Percentiles rank a stretch among this genome's conserved stretches.
Conservation (phyloP, 2,113 vertebrate genomes). For the Butorides virescens region DNA sequence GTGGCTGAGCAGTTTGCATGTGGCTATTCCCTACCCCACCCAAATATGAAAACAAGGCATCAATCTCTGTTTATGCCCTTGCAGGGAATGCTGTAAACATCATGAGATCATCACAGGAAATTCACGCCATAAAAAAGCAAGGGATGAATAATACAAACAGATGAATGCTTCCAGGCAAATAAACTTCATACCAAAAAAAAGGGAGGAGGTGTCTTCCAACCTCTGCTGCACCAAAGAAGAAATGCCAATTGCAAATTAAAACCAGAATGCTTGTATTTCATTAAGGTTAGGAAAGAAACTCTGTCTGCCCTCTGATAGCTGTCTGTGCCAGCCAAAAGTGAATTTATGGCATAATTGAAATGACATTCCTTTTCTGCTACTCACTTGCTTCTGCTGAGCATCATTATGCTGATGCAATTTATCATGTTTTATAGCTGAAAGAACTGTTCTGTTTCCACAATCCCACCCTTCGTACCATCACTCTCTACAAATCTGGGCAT, state of each 20-base stretch:
- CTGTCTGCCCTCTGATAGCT: not conserved
- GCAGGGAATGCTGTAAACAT: conserved; percentile 18
- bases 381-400: conserved; percentile 8
- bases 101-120: conserved; percentile 45
- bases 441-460: not conserved
- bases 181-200: not conserved
- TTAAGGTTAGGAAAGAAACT: conserved; percentile 11
- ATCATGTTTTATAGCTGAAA: not conserved
- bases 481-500: not conserved
- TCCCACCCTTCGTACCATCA: not conserved
- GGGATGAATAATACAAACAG: not conserved
- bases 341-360: conserved; percentile 30
- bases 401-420: not conserved
- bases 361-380: conserved; percentile 22
- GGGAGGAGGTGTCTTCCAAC: not conserved
- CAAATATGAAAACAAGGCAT: conserved; percentile 11
- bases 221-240: not conserved
- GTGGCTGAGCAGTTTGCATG: not conserved
- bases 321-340: not conserved
- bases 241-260: not conserved
- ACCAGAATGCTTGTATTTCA: not conserved
- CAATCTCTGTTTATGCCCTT: not conserved
- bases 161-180: not conserved
- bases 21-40: conserved; percentile 6
- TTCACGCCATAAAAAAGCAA: not conserved